These are phyloP conservation scores for Tragopan temminckii DNA, from an alignment of 2,797 vertebrate species.

Conservation along the genomic window DNA sequence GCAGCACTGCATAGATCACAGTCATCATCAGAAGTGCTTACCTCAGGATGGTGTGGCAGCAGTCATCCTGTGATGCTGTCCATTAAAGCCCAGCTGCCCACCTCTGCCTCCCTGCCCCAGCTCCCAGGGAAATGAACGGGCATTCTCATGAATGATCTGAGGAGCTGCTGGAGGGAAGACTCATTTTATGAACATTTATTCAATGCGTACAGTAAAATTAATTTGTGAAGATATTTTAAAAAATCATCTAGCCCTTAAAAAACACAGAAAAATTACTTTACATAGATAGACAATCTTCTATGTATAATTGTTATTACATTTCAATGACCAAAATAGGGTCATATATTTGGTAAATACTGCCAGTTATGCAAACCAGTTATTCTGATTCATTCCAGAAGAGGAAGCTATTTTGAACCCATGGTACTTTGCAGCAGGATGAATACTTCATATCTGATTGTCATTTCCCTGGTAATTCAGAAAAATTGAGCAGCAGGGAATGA, in stretches of 20 bases:
- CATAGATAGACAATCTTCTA: not conserved
- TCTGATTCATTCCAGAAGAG: not conserved
- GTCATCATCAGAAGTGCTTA: not conserved
- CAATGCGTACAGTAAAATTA: not conserved
- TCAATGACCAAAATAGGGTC: not conserved
- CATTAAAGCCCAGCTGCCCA: not conserved
- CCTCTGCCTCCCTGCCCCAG: not conserved
- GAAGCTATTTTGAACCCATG: not conserved
- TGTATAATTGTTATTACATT: not conserved
- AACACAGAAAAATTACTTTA: not conserved
- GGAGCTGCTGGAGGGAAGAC: not conserved
- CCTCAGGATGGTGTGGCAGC: not conserved
- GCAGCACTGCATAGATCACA: not conserved
- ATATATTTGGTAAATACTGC: slow-evolving; percentile 30
- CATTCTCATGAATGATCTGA: not conserved
- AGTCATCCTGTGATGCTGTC: not conserved
- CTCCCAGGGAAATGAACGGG: not conserved
- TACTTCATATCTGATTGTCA: not conserved
- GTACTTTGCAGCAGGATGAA: not conserved
- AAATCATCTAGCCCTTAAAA: not conserved
- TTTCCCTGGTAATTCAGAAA: not conserved
- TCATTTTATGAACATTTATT: not conserved
- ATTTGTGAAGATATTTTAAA: not conserved
- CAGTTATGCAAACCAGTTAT: not conserved
- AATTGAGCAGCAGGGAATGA: not conserved